Evolutionary conservation across 2,113 vertebrate species (phyloP).

Genomic region (Triplophysa siluroides): DNA sequence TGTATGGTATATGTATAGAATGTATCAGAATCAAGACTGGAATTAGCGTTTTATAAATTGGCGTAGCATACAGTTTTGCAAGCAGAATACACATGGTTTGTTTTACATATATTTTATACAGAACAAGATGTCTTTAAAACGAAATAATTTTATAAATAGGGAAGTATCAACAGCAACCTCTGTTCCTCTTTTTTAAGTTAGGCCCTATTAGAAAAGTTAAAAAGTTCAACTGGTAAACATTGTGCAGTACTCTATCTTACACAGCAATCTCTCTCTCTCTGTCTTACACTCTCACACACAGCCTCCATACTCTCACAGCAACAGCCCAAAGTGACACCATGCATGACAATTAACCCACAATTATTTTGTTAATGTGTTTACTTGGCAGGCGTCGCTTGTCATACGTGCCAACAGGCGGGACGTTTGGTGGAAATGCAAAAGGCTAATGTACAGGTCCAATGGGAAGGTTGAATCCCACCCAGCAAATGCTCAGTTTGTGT

Average conservation of each 20-base stretch:
- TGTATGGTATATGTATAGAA: too few species aligned
- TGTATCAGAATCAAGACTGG: too few species aligned
- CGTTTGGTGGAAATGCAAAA: conserved; percentile 53
- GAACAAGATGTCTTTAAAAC: background rate
- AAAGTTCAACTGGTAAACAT: background rate
- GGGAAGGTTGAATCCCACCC: conserved; percentile 42
- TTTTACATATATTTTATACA: too few species aligned
- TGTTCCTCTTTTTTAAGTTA: background rate
- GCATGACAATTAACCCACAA: conserved; percentile 50
- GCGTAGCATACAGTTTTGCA: too few species aligned
- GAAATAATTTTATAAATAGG: background rate
- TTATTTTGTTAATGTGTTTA: conserved; percentile 60
- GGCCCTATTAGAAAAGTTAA: background rate
- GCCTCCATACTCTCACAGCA: conserved; percentile 27
- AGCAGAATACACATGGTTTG: background rate
- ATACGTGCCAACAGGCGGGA: conserved; percentile 49
- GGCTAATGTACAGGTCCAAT: conserved; percentile 54
- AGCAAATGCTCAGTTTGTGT: conserved; percentile 38
- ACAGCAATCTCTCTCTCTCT: conserved; percentile 19
- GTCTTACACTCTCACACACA: conserved; percentile 21
- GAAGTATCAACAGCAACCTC: background rate
- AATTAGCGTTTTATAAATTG: too few species aligned
- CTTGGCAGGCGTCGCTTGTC: conserved; percentile 51
- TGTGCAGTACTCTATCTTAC: background rate
- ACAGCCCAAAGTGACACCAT: conserved; percentile 45